phyloP scores from a whole-genome alignment of 2,113 vertebrate species.

The Corythaeola cristata region DNA sequence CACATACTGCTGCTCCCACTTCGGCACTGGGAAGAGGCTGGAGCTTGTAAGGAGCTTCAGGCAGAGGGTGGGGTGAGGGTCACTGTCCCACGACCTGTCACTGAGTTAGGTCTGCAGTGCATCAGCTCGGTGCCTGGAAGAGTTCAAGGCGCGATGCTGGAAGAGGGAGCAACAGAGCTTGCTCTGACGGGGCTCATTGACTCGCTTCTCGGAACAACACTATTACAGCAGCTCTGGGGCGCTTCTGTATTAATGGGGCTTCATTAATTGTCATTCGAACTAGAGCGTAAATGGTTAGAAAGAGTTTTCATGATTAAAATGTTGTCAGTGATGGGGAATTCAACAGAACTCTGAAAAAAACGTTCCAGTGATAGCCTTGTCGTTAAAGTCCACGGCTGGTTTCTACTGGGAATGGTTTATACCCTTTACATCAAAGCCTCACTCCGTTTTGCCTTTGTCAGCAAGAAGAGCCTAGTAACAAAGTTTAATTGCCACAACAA shows the following conservation, averaged over 20 bases:
- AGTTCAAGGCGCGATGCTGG: neutral
- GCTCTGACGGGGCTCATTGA: conserved; percentile 16
- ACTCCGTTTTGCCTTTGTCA: neutral
- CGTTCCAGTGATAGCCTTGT: neutral
- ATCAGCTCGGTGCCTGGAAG: neutral
- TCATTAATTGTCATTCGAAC: conserved; percentile 25
- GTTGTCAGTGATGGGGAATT: neutral
- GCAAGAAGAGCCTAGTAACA: neutral
- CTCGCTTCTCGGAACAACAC: neutral
- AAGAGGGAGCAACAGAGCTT: neutral
- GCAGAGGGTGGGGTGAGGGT: neutral
- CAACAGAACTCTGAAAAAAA: neutral
- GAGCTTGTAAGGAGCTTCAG: neutral
- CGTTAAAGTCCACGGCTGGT: neutral
- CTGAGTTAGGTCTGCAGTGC: neutral
- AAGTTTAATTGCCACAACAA: neutral
- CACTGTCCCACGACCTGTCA: neutral
- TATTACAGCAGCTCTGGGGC: neutral
- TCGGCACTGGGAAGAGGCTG: neutral
- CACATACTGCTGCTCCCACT: neutral
- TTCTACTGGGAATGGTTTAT: neutral
- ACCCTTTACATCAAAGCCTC: neutral
- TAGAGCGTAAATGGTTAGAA: neutral
- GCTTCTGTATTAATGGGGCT: neutral
- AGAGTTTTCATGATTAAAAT: conserved; percentile 35